Percentiles rank a stretch among this genome's conserved stretches.
Conservation (phyloP, 1,140 invertebrate genomes). For the Eubasilissa regina region DNA sequence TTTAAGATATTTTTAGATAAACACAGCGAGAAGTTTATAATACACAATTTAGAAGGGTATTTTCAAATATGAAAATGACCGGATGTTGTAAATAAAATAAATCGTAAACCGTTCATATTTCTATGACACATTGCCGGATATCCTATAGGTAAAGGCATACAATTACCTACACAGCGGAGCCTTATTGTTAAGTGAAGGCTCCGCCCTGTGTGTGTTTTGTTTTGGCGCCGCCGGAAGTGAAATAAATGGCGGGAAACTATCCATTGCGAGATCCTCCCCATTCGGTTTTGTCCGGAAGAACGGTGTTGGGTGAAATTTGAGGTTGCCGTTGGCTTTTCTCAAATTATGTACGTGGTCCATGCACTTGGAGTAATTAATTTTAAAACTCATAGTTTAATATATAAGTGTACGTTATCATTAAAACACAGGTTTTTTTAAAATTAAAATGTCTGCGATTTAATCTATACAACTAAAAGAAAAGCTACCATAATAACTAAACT, state of each 20-base stretch:
- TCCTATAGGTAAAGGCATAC: slow-evolving; percentile 30
- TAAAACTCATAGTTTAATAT: too few species aligned
- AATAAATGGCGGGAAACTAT: slow-evolving; percentile 35
- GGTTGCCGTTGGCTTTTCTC: slow-evolving; percentile 2
- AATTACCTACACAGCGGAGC: slow-evolving; percentile 14
- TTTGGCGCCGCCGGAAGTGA: slow-evolving; percentile 32
- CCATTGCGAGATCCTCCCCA: slow-evolving; percentile 18
- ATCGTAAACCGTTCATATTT: slow-evolving; percentile 21
- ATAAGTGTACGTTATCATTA: too few species aligned
- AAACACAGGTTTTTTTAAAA: too few species aligned
- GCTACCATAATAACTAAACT: too few species aligned
- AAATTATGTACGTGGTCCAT: neutral
- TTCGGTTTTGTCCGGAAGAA: slow-evolving; percentile 27
- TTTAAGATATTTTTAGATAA: too few species aligned
- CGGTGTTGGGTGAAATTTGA: slow-evolving; percentile 9
- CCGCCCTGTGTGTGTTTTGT: slow-evolving; percentile 35
- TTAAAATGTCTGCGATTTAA: too few species aligned
- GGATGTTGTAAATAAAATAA: too few species aligned
- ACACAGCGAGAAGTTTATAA: too few species aligned
- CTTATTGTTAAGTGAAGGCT: slow-evolving; percentile 35
- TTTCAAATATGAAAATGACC: too few species aligned
- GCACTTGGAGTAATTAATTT: too few species aligned
- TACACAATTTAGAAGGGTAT: too few species aligned
- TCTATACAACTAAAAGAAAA: too few species aligned
- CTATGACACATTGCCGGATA: slow-evolving; percentile 7